Evolutionary conservation across 2,797 vertebrate genomes (phyloP).

Genomic region (Decapterus maruadsi): DNA sequence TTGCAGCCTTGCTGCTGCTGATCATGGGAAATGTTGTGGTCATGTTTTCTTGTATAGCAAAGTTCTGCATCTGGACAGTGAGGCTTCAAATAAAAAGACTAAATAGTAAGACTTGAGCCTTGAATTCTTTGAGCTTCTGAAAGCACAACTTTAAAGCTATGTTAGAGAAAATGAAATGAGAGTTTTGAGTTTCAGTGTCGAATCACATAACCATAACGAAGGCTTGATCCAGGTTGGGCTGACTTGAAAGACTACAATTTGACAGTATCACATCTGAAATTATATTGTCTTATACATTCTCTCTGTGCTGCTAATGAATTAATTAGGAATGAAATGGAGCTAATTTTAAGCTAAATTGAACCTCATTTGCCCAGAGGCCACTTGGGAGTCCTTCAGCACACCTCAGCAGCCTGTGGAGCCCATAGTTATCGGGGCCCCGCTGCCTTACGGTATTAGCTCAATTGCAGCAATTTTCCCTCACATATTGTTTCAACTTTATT

Average conservation of each 20-base stretch:
- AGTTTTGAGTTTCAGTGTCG: not conserved
- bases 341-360: constrained; percentile 45
- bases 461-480: constrained; percentile 14
- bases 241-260: not conserved
- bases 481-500: constrained; percentile 3
- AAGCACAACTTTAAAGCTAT: not conserved
- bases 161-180: not conserved
- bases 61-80: not conserved
- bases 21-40: not conserved
- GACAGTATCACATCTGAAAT: not conserved
- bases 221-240: not conserved
- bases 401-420: constrained; percentile 17
- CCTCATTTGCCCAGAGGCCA: constrained; percentile 23
- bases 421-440: not conserved
- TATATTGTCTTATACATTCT: constrained; percentile 6
- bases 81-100: not conserved
- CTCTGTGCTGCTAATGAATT: constrained; percentile 34
- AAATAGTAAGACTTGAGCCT: not conserved
- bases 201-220: not conserved
- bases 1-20: not conserved
- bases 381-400: constrained; percentile 20
- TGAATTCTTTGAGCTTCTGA: not conserved
- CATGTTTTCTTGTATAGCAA: not conserved
- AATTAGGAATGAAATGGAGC: constrained; percentile 36
- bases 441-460: constrained; percentile 5